Conservation (phyloP, 2,888 invertebrate genomes). For the Sarcophaga caerulescens region DNA sequence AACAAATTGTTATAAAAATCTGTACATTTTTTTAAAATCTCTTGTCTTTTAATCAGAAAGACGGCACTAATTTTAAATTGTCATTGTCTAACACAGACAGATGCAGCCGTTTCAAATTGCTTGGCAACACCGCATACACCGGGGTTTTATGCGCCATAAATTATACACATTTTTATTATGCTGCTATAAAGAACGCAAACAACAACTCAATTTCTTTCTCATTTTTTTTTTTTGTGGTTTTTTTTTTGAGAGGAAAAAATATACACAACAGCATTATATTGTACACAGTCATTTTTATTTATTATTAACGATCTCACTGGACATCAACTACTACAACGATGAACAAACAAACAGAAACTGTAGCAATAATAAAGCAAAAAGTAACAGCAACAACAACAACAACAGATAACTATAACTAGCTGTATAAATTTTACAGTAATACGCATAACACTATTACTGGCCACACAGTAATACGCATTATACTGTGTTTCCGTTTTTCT, state of each 20-base stretch:
- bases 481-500: conserved; percentile 15
- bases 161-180: no score
- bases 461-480: conserved; percentile 28
- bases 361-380: neutral
- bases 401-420: conserved; percentile 36
- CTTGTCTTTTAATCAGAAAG: no score
- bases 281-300: conserved; percentile 53
- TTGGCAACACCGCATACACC: no score
- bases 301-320: conserved; percentile 49
- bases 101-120: no score
- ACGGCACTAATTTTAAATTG: no score
- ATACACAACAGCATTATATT: conserved; percentile 26
- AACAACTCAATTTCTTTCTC: conserved; percentile 34
- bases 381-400: neutral
- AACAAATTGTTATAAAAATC: no score
- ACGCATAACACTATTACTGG: conserved; percentile 53
- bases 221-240: neutral
- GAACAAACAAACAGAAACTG: no score
- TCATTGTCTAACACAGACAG: no score
- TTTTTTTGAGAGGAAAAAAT: neutral
- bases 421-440: conserved; percentile 62
- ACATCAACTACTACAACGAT: neutral
- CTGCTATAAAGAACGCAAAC: neutral
- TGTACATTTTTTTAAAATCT: no score
- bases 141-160: no score